phyloP scores from a whole-genome alignment of 2,888 invertebrate species.

The Tiliacea aurago region DNA sequence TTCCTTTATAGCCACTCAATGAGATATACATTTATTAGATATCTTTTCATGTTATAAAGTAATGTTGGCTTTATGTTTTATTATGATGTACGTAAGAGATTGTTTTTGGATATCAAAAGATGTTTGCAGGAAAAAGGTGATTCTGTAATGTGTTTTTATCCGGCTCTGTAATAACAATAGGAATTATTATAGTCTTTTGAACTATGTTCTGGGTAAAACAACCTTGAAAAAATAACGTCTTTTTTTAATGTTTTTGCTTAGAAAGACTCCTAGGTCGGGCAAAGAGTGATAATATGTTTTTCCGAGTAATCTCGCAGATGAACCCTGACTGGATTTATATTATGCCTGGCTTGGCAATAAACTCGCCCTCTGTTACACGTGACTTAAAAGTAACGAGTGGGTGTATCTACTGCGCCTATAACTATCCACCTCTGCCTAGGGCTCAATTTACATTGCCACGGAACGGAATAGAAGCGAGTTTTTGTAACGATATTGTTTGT shows the following conservation, averaged over 20 bases:
- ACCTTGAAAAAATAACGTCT: too few relatives aligned
- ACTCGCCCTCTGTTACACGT: not conserved
- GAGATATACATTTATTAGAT: conserved; percentile 32
- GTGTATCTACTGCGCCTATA: not conserved
- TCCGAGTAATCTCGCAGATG: not conserved
- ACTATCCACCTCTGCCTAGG: not conserved
- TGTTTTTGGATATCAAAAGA: conserved; percentile 40
- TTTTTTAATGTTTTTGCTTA: not conserved
- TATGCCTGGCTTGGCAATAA: not conserved
- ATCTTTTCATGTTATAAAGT: conserved; percentile 32
- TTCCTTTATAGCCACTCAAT: conserved; percentile 50
- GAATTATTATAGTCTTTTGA: not conserved
- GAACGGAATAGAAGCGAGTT: too few relatives aligned
- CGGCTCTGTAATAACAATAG: not conserved
- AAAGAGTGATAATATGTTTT: not conserved
- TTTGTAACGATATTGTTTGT: too few relatives aligned
- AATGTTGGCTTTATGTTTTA: conserved; percentile 43
- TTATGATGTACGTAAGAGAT: conserved; percentile 41
- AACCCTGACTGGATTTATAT: not conserved
- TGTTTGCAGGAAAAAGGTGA: conserved; percentile 16
- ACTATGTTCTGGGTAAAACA: not conserved
- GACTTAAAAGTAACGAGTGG: not conserved
- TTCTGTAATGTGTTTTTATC: conserved; percentile 24
- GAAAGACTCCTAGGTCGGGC: not conserved
- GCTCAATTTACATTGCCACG: too few relatives aligned